Evolutionary conservation across 2,113 vertebrate species (phyloP).

Genomic region (Cyanistes caeruleus): DNA sequence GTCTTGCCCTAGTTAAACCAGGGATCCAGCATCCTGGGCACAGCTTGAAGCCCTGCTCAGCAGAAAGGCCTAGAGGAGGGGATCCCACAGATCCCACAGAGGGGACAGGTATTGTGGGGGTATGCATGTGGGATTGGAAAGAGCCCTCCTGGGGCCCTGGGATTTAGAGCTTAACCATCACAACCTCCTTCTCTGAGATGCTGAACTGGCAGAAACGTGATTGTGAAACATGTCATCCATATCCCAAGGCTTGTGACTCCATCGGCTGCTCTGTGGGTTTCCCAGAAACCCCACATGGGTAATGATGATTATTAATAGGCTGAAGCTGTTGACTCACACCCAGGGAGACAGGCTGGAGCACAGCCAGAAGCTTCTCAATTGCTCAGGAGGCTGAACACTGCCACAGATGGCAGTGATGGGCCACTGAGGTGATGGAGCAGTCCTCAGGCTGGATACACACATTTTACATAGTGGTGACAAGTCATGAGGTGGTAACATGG

Average conservation of each 20-base stretch:
- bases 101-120: not conserved
- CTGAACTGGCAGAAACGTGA: not conserved
- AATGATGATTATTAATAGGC: conserved; percentile 59
- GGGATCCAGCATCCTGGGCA: not conserved
- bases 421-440: not conserved
- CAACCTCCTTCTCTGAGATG: not conserved
- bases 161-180: not conserved
- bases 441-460: not conserved
- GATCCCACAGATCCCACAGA: not conserved
- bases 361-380: conserved; percentile 8
- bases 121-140: not conserved
- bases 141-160: not conserved
- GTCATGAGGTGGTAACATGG: conserved; percentile 2
- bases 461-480: not conserved
- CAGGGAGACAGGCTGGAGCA: conserved; percentile 39
- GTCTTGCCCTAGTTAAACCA: not conserved
- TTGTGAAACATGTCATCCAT: not conserved
- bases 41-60: not conserved
- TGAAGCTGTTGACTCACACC: conserved; percentile 48
- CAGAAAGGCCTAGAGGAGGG: not conserved
- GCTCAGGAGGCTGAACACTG: not conserved
- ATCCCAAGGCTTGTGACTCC: conserved; percentile 21
- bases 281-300: conserved; percentile 34
- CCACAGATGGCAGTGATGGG: conserved; percentile 24
- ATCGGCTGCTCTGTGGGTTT: not conserved